Conservation (phyloP, 2,888 invertebrate genomes). For the Yponomeuta sedellus region DNA sequence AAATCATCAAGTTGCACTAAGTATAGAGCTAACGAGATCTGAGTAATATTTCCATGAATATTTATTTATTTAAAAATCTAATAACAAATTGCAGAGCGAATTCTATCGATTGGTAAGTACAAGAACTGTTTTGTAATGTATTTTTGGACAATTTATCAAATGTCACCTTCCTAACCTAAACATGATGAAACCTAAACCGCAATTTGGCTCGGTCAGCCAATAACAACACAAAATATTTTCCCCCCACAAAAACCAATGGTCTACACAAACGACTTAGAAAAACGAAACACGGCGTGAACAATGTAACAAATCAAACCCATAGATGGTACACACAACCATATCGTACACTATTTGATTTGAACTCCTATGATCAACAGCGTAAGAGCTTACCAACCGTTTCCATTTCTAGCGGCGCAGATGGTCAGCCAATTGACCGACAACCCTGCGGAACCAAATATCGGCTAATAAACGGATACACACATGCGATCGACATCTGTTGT, state of each 20-base stretch:
- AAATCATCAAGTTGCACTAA: no score
- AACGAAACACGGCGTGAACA: neutral
- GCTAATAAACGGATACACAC: slow-evolving; percentile 47
- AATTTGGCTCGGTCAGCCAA: neutral
- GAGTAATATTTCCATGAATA: no score
- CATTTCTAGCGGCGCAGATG: slow-evolving; percentile 48
- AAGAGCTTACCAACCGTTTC: neutral
- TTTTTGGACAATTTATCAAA: neutral
- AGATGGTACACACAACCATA: neutral
- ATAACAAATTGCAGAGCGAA: no score
- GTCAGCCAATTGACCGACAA: slow-evolving; percentile 61
- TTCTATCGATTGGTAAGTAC: no score
- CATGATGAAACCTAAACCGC: neutral
- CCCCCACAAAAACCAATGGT: neutral
- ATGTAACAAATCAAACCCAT: slow-evolving; percentile 10
- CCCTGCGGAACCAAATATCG: slow-evolving; percentile 48
- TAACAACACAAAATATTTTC: neutral
- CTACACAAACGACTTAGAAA: neutral
- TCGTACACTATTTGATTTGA: neutral
- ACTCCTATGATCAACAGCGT: neutral
- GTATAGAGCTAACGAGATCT: no score
- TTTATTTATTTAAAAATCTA: no score
- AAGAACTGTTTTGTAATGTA: neutral
- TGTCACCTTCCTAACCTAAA: neutral
- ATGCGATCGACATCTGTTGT: slow-evolving; percentile 47